Percentiles rank a stretch among this genome's conserved stretches.
Evolutionary conservation across 2,888 invertebrate species (phyloP).

Genomic region (Drosophila gaucha): DNA sequence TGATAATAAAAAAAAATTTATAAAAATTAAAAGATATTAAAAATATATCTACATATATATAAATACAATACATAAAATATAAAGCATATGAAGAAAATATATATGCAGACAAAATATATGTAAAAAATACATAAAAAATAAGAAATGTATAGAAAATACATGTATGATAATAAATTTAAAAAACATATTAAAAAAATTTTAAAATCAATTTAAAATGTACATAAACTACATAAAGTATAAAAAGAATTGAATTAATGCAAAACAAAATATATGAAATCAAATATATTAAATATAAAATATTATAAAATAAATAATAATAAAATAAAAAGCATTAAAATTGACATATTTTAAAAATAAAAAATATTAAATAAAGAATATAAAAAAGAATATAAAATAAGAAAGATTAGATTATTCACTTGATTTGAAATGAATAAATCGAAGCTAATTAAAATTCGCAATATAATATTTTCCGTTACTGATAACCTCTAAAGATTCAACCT

Average conservation of each 20-base stretch:
- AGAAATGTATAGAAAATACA: no score
- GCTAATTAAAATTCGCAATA: background rate
- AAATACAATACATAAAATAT: background rate
- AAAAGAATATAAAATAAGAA: background rate
- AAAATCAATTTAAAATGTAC: no score
- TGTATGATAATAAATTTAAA: no score
- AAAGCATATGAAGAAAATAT: background rate
- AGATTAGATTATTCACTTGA: background rate
- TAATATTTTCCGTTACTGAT: background rate
- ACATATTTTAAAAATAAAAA: background rate
- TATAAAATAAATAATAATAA: background rate
- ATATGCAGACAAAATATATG: no score
- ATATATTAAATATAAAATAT: background rate
- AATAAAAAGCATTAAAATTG: background rate
- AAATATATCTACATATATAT: background rate
- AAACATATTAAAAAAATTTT: no score
- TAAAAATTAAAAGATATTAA: background rate
- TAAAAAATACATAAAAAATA: background rate
- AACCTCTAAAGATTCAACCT: slow-evolving; percentile 2
- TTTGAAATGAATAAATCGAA: background rate
- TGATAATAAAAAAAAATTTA: background rate
- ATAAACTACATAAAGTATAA: no score
- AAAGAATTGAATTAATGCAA: no score
- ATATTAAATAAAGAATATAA: no score
- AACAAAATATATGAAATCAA: background rate